phyloP scores from a whole-genome alignment of 37 sponge, comb jelly and placozoan genomes.

The Trichoplax adhaerens region DNA sequence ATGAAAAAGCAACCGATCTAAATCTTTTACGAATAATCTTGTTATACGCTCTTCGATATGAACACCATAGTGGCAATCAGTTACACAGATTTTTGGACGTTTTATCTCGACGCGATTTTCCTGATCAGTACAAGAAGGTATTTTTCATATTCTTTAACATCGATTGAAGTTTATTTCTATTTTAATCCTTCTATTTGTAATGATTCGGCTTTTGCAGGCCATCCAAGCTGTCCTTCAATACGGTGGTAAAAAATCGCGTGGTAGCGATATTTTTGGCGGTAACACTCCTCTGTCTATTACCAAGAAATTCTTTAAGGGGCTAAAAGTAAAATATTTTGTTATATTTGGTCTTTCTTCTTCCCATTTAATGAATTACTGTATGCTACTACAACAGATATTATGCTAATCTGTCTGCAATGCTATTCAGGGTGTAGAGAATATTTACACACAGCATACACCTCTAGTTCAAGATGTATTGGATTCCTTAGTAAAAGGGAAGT shows the following conservation, averaged over 20 bases:
- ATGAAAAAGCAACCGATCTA: conserved; percentile 18
- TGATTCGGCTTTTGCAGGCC: conserved; percentile 16
- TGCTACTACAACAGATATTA: background rate
- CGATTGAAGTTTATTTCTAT: background rate
- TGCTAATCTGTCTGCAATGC: background rate
- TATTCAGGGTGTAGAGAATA: conserved; percentile 79
- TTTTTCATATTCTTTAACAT: background rate
- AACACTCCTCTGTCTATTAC: conserved; percentile 37
- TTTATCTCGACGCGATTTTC: conserved; percentile 20
- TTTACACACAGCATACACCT: conserved; percentile 90
- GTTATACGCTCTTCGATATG: conserved; percentile 68
- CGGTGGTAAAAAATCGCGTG: conserved; percentile 36
- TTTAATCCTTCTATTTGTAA: background rate
- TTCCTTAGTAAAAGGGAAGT: conserved; percentile 34
- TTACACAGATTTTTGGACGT: conserved; percentile 11
- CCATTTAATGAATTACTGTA: background rate
- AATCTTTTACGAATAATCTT: conserved; percentile 61
- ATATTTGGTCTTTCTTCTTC: background rate
- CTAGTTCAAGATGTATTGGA: conserved; percentile 34
- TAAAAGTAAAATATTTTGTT: conserved; percentile 28
- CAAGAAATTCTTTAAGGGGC: conserved; percentile 65
- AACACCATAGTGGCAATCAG: conserved; percentile 20
- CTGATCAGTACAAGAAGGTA: conserved; percentile 33
- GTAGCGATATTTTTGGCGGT: conserved; percentile 52
- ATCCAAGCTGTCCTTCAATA: conserved; percentile 45